A percentile compares a stretch with the other conserved stretches of the same genome.
These are phyloP conservation scores for Mormyrops boulengeri DNA, from an alignment of 2,797 vertebrate species.

Conservation along the genomic window DNA sequence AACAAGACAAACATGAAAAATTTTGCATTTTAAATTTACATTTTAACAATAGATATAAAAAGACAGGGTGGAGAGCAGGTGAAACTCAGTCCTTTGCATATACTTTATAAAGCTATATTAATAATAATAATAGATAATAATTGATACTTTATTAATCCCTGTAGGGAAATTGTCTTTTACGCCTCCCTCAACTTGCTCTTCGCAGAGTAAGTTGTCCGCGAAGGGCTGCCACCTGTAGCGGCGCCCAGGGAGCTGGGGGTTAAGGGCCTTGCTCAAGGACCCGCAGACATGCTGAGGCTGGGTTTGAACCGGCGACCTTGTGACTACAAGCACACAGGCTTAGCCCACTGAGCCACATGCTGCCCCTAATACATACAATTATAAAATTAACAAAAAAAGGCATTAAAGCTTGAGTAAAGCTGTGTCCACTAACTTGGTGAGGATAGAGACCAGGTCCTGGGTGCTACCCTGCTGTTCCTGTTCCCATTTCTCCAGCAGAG, in stretches of 20 bases:
- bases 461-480: constrained; percentile 85
- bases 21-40: neutral
- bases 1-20: neutral
- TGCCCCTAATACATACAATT: neutral
- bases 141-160: no score
- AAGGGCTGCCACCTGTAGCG: no score
- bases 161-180: no score
- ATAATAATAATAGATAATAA: no score
- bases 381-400: neutral
- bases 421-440: constrained; percentile 76
- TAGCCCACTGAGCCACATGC: no score
- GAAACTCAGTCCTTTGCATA: neutral
- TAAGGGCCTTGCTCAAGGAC: no score
- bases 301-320: no score
- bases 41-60: neutral
- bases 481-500: constrained; percentile 95
- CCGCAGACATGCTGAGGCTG: no score
- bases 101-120: neutral
- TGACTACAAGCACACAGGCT: no score
- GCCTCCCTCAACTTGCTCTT: no score
- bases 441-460: constrained; percentile 83
- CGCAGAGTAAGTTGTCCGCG: no score
- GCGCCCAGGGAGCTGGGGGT: no score
- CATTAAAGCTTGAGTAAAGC: neutral
- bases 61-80: neutral